These are phyloP conservation scores for Leuciscus idus DNA, from an alignment of 2,113 vertebrate genomes.

Conservation along the genomic window DNA sequence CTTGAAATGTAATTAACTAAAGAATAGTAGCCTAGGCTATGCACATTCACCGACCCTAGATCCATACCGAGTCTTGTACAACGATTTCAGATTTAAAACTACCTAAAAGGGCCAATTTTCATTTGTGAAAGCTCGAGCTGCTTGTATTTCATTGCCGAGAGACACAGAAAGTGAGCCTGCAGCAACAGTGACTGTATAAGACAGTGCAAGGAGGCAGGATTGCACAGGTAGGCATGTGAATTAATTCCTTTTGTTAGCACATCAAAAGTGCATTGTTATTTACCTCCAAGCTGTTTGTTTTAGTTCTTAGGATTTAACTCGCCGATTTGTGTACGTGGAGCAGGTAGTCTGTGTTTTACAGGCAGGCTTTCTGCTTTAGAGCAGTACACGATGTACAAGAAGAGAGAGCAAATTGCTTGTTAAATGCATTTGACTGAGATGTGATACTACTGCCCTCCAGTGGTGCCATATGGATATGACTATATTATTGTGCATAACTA, in stretches of 20 bases:
- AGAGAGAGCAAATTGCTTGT: conserved; percentile 61
- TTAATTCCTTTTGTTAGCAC: conserved; percentile 68
- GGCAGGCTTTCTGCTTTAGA: conserved; percentile 27
- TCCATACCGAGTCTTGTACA: neutral
- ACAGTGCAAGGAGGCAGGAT: neutral
- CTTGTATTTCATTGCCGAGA: conserved; percentile 6
- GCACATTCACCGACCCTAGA: neutral
- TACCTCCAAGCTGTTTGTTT: conserved; percentile 68
- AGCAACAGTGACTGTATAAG: conserved; percentile 22
- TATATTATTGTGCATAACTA: neutral
- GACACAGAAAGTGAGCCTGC: conserved; percentile 4
- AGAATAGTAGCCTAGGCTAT: neutral
- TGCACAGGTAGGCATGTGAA: conserved; percentile 62
- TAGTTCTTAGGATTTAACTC: conserved; percentile 66
- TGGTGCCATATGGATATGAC: conserved; percentile 52
- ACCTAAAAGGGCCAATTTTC: neutral
- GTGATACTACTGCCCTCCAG: conserved; percentile 76
- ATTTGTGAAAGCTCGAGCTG: conserved; percentile 13
- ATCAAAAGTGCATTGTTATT: conserved; percentile 66
- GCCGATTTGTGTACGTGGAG: conserved; percentile 62
- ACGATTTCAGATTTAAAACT: conserved; percentile 13
- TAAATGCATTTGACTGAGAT: conserved; percentile 48
- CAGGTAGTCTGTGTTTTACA: conserved; percentile 58
- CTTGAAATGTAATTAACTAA: neutral
- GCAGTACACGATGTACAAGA: conserved; percentile 63